These are phyloP conservation scores for Pteria penguin DNA, from an alignment of 2,888 invertebrate species.

Conservation along the genomic window DNA sequence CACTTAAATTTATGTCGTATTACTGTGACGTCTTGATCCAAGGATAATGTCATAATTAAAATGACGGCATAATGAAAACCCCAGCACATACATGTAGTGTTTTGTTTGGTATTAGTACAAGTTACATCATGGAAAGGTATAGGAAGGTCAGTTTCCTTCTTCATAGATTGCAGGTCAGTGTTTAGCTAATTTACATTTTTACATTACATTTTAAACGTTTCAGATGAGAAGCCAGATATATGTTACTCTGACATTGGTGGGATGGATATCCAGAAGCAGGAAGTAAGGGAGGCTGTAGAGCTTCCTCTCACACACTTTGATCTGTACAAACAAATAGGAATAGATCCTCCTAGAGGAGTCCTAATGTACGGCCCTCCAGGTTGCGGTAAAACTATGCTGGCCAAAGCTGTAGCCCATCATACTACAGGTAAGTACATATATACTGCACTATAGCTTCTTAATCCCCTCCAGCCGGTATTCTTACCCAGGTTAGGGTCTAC, in stretches of 20 bases:
- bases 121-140: too few species aligned
- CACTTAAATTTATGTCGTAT: too few species aligned
- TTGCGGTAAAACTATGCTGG: constrained; percentile 99
- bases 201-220: constrained; percentile 25
- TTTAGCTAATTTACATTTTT: not conserved
- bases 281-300: constrained; percentile 99
- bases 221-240: constrained; percentile 98
- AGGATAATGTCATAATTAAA: too few species aligned
- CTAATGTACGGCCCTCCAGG: constrained; percentile 99
- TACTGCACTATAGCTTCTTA: too few species aligned
- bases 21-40: too few species aligned
- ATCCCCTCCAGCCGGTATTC: too few species aligned
- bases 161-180: too few species aligned
- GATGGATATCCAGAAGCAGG: constrained; percentile 99
- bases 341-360: constrained; percentile 98
- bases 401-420: constrained; percentile 99
- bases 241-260: constrained; percentile 99
- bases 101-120: too few species aligned
- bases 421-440: constrained; percentile 96
- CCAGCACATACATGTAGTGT: too few species aligned
- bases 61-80: too few species aligned
- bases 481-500: too few species aligned
- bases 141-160: too few species aligned
- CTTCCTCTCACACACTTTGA: constrained; percentile 98
- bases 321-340: constrained; percentile 97